Conservation (phyloP, 2,888 invertebrate species). For the Spodoptera picta region DNA sequence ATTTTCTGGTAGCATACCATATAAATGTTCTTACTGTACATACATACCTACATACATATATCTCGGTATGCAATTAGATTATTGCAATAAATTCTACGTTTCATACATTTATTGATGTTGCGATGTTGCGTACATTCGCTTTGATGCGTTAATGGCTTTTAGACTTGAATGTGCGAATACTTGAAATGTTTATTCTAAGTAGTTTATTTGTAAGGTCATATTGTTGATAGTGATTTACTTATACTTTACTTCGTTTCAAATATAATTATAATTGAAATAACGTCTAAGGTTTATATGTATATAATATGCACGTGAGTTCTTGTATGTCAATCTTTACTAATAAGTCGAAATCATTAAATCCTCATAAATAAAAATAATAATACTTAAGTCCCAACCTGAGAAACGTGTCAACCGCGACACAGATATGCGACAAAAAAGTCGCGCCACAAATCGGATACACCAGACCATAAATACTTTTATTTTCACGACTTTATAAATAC, state of each 20-base stretch:
- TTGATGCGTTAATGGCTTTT: conserved; percentile 19
- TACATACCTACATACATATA: neutral
- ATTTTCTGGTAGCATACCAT: no score
- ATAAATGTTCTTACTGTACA: conserved; percentile 1
- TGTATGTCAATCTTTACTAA: neutral
- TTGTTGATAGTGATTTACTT: no score
- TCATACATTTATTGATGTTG: conserved; percentile 46
- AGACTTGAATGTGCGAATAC: neutral
- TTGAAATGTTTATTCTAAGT: neutral
- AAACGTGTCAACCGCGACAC: conserved; percentile 27
- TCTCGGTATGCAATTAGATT: conserved; percentile 41
- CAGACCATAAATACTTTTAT: conserved; percentile 39
- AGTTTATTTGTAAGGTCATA: no score
- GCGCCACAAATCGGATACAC: conserved; percentile 38
- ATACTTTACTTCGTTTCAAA: no score
- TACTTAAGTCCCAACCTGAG: conserved; percentile 21
- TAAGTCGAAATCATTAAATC: neutral
- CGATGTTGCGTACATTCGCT: conserved; percentile 32
- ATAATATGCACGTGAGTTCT: no score
- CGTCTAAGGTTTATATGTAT: no score
- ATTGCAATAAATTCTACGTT: conserved; percentile 48
- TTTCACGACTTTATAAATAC: conserved; percentile 44
- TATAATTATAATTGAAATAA: no score
- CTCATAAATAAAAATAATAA: conserved; percentile 2
- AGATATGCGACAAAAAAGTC: conserved; percentile 41